Evolutionary conservation across 2,113 vertebrate genomes (phyloP).

Genomic region (Natator depressus): DNA sequence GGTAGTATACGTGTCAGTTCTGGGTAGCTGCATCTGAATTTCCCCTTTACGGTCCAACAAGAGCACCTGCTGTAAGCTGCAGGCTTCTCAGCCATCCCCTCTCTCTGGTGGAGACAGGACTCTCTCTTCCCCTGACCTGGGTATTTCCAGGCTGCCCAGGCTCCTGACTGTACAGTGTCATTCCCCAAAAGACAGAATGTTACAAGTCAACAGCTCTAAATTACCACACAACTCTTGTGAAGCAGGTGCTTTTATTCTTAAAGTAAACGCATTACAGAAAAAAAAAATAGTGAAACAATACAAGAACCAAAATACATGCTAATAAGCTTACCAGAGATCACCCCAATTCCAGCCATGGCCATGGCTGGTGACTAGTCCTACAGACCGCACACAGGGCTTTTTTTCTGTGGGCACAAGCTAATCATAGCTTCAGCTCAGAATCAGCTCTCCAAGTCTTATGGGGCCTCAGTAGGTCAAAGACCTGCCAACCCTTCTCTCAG

Average conservation of each 20-base stretch:
- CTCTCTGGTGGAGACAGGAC: neutral
- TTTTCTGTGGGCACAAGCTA: neutral
- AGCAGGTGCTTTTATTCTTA: neutral
- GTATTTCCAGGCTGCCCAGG: neutral
- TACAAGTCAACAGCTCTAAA: neutral
- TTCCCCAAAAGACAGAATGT: neutral
- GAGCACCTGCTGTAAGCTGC: neutral
- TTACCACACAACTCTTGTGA: neutral
- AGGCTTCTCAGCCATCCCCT: neutral
- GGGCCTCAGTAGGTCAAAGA: neutral
- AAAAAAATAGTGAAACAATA: neutral
- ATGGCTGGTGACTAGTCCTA: too few species aligned
- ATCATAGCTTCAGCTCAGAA: neutral
- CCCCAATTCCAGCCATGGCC: neutral
- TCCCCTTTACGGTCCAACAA: neutral
- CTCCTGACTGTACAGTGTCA: neutral
- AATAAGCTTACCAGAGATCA: neutral
- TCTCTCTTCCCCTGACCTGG: neutral
- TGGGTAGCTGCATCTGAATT: neutral
- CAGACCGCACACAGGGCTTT: neutral
- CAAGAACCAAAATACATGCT: neutral
- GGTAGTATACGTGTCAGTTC: neutral
- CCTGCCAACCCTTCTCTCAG: neutral
- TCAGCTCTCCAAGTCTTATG: neutral
- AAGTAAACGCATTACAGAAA: neutral